Evolutionary conservation across 1,140 invertebrate genomes (phyloP).

Genomic region (Drosophila triauraria): DNA sequence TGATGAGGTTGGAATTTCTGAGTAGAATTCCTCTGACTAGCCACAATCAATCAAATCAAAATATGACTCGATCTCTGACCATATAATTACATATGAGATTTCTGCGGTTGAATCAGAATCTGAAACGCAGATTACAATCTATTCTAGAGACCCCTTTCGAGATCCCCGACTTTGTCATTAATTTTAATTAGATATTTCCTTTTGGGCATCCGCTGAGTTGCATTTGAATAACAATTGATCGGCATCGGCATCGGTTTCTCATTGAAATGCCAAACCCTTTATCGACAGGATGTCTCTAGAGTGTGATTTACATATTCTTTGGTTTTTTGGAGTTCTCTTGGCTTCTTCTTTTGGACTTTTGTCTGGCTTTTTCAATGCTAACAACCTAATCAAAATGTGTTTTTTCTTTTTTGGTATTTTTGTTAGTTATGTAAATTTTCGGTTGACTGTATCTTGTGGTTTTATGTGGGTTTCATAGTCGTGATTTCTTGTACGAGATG

Average conservation of each 20-base stretch:
- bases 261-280: conserved; percentile 75
- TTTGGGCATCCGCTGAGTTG: conserved; percentile 31
- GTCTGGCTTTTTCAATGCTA: conserved; percentile 63
- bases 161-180: conserved; percentile 60
- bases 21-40: conserved; percentile 24
- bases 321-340: conserved; percentile 27
- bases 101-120: conserved; percentile 74
- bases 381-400: conserved; percentile 64
- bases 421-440: conserved; percentile 71
- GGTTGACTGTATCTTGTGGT: conserved; percentile 32
- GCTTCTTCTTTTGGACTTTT: conserved; percentile 42
- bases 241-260: conserved; percentile 29
- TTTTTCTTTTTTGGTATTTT: conserved; percentile 52
- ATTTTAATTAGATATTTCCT: conserved; percentile 63
- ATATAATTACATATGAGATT: conserved; percentile 74
- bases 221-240: conserved; percentile 76
- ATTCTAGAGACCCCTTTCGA: conserved; percentile 14
- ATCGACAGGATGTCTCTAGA: conserved; percentile 63
- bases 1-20: conserved; percentile 41
- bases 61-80: conserved; percentile 35
- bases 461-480: conserved; percentile 46
- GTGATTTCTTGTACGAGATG: conserved; percentile 39
- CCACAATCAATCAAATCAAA: conserved; percentile 46
- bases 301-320: conserved; percentile 64
- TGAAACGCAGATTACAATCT: conserved; percentile 11